A percentile compares a stretch with the other conserved stretches of the same genome.
Conservation (phyloP, 2,888 invertebrate genomes). For the Colostygia pectinataria region DNA sequence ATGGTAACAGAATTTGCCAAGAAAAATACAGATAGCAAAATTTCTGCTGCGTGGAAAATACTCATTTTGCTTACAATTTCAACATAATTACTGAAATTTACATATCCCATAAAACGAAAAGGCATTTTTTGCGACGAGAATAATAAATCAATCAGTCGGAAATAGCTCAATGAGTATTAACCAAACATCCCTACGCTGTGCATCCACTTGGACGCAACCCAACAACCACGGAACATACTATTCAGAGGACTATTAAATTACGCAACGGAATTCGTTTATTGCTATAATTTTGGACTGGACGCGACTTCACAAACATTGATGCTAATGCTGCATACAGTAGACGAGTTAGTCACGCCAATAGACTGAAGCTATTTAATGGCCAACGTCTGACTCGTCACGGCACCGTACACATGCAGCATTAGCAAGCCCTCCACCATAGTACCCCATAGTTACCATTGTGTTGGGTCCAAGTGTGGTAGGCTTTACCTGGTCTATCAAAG, state of each 20-base stretch:
- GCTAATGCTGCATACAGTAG: constrained; percentile 14
- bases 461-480: constrained; percentile 71
- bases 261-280: constrained; percentile 33
- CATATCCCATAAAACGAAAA: no score
- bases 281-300: constrained; percentile 21
- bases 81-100: constrained; percentile 20
- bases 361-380: not conserved
- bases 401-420: constrained; percentile 12
- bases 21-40: constrained; percentile 16
- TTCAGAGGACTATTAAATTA: constrained; percentile 38
- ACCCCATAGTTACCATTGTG: constrained; percentile 51
- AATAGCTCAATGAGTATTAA: constrained; percentile 61
- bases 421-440: constrained; percentile 48
- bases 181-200: constrained; percentile 62
- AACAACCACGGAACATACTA: constrained; percentile 51
- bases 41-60: constrained; percentile 32
- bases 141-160: constrained; percentile 29
- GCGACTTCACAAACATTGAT: constrained; percentile 36
- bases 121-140: constrained; percentile 17
- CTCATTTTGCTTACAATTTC: constrained; percentile 52
- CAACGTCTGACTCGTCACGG: constrained; percentile 1
- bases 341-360: not conserved
- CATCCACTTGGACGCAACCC: constrained; percentile 78
- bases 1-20: constrained; percentile 17
- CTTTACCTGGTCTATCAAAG: constrained; percentile 84